Percentiles rank a stretch among this genome's conserved stretches.
phyloP scores from a whole-genome alignment of 2,113 vertebrate genomes.

The Acanthisitta chloris region DNA sequence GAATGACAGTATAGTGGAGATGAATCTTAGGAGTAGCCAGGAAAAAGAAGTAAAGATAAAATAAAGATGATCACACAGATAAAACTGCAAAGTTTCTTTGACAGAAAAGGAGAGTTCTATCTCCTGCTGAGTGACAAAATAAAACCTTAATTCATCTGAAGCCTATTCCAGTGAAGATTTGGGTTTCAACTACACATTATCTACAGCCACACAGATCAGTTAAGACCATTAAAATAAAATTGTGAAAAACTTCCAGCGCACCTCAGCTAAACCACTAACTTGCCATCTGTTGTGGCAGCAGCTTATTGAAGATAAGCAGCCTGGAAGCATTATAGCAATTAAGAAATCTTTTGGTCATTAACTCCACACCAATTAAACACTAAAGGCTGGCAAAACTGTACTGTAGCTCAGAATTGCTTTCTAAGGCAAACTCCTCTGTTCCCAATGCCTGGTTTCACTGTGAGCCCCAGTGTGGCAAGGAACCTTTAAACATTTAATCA shows the following conservation, averaged over 20 bases:
- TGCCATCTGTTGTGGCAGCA: conserved; percentile 51
- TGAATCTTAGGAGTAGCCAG: neutral
- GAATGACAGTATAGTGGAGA: neutral
- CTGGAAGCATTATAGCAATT: conserved; percentile 59
- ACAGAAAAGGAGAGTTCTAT: neutral
- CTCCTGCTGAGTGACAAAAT: neutral
- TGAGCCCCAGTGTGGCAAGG: neutral
- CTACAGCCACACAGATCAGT: neutral
- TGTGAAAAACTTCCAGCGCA: conserved; percentile 1
- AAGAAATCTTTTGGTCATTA: conserved; percentile 65
- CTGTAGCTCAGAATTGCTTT: neutral
- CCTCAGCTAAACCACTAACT: conserved; percentile 40
- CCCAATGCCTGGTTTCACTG: neutral
- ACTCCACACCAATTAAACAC: conserved; percentile 59
- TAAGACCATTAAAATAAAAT: neutral
- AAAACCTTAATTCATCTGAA: neutral
- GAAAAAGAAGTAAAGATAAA: neutral
- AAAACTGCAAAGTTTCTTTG: neutral
- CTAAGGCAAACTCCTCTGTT: neutral
- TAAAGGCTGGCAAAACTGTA: neutral
- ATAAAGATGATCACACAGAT: neutral
- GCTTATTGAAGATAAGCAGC: conserved; percentile 60
- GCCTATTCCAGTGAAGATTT: neutral
- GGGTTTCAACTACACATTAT: neutral
- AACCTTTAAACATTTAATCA: neutral